Conservation (phyloP, 2,113 vertebrate genomes). For the Danionella cerebrum region DNA sequence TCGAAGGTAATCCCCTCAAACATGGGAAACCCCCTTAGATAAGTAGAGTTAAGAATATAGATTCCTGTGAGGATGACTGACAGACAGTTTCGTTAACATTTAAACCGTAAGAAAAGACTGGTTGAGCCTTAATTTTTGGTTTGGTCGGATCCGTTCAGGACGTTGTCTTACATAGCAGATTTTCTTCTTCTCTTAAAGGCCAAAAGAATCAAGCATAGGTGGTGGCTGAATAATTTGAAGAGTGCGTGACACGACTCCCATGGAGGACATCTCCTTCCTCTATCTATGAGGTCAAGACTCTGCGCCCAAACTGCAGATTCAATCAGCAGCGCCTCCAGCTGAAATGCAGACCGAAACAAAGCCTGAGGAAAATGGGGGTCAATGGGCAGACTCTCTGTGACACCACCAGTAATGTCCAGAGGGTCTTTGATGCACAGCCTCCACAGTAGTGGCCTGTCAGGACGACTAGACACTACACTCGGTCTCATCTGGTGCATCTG, state of each 20-base stretch:
- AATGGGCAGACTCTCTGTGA: background rate
- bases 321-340: slow-evolving; percentile 12
- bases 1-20: too few species aligned
- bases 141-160: too few species aligned
- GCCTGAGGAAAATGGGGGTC: slow-evolving; percentile 16
- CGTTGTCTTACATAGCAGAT: too few species aligned
- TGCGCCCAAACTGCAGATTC: background rate
- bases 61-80: too few species aligned
- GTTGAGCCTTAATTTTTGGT: too few species aligned
- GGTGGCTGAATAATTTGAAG: background rate
- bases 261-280: background rate
- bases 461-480: background rate
- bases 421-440: background rate
- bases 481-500: background rate
- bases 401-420: background rate
- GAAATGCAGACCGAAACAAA: slow-evolving; percentile 14
- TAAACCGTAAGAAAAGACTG: too few species aligned
- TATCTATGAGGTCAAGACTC: background rate
- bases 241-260: background rate
- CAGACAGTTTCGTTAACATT: too few species aligned
- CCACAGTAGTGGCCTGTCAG: background rate
- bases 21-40: too few species aligned
- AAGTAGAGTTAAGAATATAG: too few species aligned
- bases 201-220: too few species aligned
- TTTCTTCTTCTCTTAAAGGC: too few species aligned